Percentiles rank a stretch among this genome's conserved stretches.
phyloP scores from a whole-genome alignment of 2,797 vertebrate genomes.

The Mus minutoides region DNA sequence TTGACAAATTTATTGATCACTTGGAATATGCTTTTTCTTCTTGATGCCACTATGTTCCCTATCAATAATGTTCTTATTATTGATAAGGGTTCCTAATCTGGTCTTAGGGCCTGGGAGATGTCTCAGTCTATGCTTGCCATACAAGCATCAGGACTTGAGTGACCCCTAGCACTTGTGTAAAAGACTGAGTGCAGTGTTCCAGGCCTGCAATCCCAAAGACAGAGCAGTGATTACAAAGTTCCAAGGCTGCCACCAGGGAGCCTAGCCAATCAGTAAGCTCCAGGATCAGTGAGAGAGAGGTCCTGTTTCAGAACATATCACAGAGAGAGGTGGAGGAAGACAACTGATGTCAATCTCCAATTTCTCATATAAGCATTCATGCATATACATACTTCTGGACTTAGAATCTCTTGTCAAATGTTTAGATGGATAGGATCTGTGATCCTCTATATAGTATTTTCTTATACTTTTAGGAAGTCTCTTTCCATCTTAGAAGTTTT shows the following conservation, averaged over 20 bases:
- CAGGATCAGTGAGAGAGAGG: too few species aligned
- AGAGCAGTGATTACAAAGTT: neutral
- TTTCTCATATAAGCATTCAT: neutral
- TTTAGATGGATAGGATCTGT: neutral
- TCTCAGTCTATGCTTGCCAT: neutral
- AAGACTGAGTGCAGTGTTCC: neutral
- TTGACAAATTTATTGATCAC: neutral
- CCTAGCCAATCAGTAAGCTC: neutral
- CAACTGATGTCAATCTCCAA: neutral
- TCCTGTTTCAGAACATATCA: neutral
- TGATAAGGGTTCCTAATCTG: too few species aligned
- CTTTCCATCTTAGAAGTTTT: neutral
- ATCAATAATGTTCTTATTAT: neutral
- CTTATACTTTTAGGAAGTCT: neutral
- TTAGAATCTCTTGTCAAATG: neutral
- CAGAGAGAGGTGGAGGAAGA: neutral
- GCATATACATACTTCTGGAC: neutral
- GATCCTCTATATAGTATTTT: neutral
- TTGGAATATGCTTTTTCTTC: neutral
- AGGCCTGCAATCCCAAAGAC: neutral
- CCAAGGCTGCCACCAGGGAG: too few species aligned
- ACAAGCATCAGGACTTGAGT: neutral
- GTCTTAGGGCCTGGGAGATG: neutral
- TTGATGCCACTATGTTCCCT: neutral
- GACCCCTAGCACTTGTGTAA: neutral